phyloP scores from a whole-genome alignment of 2,113 vertebrate species.

The Colossoma macropomum region DNA sequence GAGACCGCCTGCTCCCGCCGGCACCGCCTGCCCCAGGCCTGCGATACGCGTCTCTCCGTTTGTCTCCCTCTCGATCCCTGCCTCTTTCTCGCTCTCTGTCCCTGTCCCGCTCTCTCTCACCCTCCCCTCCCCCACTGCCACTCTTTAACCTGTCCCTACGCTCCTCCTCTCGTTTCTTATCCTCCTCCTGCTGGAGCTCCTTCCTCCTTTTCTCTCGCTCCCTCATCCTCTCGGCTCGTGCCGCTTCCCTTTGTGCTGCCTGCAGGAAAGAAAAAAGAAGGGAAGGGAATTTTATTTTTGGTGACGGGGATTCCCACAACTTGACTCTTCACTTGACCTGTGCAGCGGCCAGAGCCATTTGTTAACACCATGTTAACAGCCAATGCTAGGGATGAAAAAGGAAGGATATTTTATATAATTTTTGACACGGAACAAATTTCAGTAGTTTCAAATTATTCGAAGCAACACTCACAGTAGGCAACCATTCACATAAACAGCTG shows the following conservation, averaged over 20 bases:
- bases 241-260: conserved; percentile 69
- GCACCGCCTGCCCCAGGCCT: conserved; percentile 57
- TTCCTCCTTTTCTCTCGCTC: conserved; percentile 75
- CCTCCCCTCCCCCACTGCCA: conserved; percentile 63
- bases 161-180: conserved; percentile 75
- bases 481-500: too few species aligned
- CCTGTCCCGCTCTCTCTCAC: conserved; percentile 69
- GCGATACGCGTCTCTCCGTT: conserved; percentile 70
- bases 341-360: too few species aligned
- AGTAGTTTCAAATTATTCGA: too few species aligned
- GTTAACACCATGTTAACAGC: too few species aligned
- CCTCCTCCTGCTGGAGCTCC: conserved; percentile 71
- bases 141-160: conserved; percentile 72
- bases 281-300: too few species aligned
- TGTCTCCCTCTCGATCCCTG: conserved; percentile 58
- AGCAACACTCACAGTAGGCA: too few species aligned
- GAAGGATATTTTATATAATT: too few species aligned
- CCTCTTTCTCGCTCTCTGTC: conserved; percentile 62
- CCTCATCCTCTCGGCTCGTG: conserved; percentile 72
- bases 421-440: too few species aligned
- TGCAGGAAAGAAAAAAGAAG: conserved; percentile 21
- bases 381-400: too few species aligned
- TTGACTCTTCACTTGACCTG: too few species aligned
- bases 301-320: too few species aligned
- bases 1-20: conserved; percentile 75